Base-by-base conservation (phyloP, 2,888 invertebrate genomes). In the Yponomeuta evonymella region DNA sequence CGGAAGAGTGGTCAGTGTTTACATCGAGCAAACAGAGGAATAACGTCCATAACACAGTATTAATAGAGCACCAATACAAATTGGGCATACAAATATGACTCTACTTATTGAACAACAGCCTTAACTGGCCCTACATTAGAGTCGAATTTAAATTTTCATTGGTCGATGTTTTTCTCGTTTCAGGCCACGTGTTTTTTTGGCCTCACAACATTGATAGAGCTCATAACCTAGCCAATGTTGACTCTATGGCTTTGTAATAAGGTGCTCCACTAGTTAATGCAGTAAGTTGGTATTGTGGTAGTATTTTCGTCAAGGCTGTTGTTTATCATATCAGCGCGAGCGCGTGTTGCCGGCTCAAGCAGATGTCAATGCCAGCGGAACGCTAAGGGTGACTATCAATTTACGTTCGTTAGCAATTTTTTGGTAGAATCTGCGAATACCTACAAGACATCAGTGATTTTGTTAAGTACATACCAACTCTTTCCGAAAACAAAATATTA, bases 141-240 rank as follows among this genome's bases (percentile, higher is more conserved):
- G 70, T 71, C 66, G 70, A 70, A 72, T 73, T 73, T 73, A 51
- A 68, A 71, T 72, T 73, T 73, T 73, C 65, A 71, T 73, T 68
- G 43, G 68, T 69, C 33, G 72, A 70, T 71, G 36, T 72, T 71
- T 58, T 63, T 29, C 43, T 63, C n/a, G 33, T 67, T 29, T 43
- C 65, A 48, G 43, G 48, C 65, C 72, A 72, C 72, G 72, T 72
- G 72, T 69, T 62, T 58, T 58, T 58, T 58, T 15, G 51, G 51
- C 3, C 51, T 15, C 15, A 15, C 51, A 58, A 58, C 51, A 15
- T 58, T 58, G 4, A 43, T 43, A 43, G 43, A 12, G 51, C 51
- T 15, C 15, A 15, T 15, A 0, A 58, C 51, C 51, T 12, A 58
- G 51, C 51, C 51, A 58, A 58, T 58, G 15, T 58, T 15, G 15